phyloP scores from a whole-genome alignment of 2,797 vertebrate species.

The Taenioides sp. region DNA sequence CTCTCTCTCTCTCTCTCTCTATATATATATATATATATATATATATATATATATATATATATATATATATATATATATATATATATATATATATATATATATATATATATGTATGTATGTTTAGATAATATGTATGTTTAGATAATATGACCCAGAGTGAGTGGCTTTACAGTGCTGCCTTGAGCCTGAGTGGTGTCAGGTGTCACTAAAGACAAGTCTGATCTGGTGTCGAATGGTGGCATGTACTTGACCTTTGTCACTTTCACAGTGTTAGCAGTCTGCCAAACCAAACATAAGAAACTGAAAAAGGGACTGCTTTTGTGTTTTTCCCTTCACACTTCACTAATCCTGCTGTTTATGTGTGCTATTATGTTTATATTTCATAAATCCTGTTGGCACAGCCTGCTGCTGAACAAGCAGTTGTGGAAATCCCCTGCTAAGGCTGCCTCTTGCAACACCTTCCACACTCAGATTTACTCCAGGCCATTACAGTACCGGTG shows the following conservation, averaged over 20 bases:
- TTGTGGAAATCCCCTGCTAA: conserved; percentile 64
- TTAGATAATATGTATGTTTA: no score
- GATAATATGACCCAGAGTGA: background rate
- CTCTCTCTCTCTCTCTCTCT: no score
- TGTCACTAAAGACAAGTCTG: conserved; percentile 29
- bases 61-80: no score
- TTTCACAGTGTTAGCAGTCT: background rate
- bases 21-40: no score
- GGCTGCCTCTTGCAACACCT: conserved; percentile 14
- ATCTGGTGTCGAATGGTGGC: conserved; percentile 11
- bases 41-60: no score
- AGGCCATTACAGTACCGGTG: background rate
- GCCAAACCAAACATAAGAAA: conserved; percentile 11
- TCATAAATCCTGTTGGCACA: conserved; percentile 34
- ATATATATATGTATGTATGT: no score
- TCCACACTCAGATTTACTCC: background rate
- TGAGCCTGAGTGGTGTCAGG: conserved; percentile 11
- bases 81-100: no score
- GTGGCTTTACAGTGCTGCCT: background rate
- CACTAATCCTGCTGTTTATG: background rate
- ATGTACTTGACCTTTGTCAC: background rate
- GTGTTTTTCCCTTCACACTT: background rate
- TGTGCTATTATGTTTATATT: conserved; percentile 14
- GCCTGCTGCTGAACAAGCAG: conserved; percentile 18
- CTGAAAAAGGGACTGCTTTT: background rate